Conservation (phyloP, 2,797 vertebrate species). For the Philypnodon macrostomus region DNA sequence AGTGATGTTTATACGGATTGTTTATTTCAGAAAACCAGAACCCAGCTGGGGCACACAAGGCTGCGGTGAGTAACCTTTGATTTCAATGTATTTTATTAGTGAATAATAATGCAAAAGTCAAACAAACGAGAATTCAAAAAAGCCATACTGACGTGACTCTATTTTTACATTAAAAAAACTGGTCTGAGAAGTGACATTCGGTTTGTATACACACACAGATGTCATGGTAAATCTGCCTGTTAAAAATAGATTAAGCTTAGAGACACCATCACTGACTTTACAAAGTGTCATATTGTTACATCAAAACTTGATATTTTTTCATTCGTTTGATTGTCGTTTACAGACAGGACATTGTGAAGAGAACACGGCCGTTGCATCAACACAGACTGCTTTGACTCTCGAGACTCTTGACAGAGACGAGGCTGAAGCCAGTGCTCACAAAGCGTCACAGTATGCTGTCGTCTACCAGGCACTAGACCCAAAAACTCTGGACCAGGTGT, state of each 20-base stretch:
- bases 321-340: not conserved
- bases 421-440: slow-evolving; percentile 19
- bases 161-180: too few relatives aligned
- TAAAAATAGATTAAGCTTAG: too few relatives aligned
- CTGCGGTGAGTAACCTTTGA: slow-evolving; percentile 38
- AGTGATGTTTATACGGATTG: not conserved
- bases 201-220: too few relatives aligned
- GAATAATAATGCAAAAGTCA: not conserved
- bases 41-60: slow-evolving; percentile 16
- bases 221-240: too few relatives aligned
- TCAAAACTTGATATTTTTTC: too few relatives aligned
- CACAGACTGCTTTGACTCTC: slow-evolving; percentile 21
- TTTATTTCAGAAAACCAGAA: slow-evolving; percentile 31
- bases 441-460: slow-evolving; percentile 17
- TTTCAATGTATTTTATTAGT: not conserved
- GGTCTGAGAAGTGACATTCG: too few relatives aligned
- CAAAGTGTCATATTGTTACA: too few relatives aligned
- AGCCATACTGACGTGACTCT: too few relatives aligned
- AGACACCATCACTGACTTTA: too few relatives aligned
- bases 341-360: slow-evolving; percentile 35
- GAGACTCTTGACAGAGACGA: slow-evolving; percentile 19
- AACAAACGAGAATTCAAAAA: not conserved
- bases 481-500: slow-evolving; percentile 23
- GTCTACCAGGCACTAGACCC: slow-evolving; percentile 45
- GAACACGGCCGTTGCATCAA: slow-evolving; percentile 12